Evolutionary conservation across 2,888 invertebrate genomes (phyloP).

Genomic region (Acleris laterana): DNA sequence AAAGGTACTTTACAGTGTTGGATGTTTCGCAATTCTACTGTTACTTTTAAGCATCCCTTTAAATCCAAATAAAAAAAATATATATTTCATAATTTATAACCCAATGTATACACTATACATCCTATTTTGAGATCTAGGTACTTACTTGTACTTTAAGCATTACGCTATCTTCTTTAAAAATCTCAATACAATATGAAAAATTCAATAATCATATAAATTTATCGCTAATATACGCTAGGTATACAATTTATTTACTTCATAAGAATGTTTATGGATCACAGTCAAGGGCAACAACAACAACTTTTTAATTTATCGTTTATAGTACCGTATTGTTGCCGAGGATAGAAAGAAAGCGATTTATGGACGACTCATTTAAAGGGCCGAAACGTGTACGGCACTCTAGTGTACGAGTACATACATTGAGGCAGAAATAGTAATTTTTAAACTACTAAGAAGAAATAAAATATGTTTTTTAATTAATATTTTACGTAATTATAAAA

Average conservation of each 20-base stretch:
- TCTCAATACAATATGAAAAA: slow-evolving; percentile 41
- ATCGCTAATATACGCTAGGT: slow-evolving; percentile 43
- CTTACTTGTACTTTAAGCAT: slow-evolving; percentile 53
- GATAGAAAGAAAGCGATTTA: no score
- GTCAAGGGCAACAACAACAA: slow-evolving; percentile 3
- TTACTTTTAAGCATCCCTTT: not conserved
- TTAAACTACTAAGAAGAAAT: no score
- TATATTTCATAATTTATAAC: slow-evolving; percentile 18
- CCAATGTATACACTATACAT: slow-evolving; percentile 38
- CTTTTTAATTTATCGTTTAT: not conserved
- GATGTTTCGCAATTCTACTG: not conserved
- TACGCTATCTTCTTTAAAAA: slow-evolving; percentile 41
- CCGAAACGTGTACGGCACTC: no score
- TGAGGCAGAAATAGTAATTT: no score
- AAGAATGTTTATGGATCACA: slow-evolving; percentile 43
- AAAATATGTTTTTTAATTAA: no score
- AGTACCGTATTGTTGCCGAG: no score
- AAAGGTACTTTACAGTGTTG: not conserved
- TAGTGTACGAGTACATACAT: no score
- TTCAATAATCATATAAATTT: slow-evolving; percentile 36
- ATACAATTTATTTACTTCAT: slow-evolving; percentile 53
- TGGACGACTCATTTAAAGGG: no score
- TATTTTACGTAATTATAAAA: no score
- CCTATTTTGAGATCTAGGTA: slow-evolving; percentile 53
- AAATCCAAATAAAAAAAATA: not conserved